These are phyloP conservation scores for Sceloporus undulatus DNA, from an alignment of 2,113 vertebrate genomes.

Conservation along the genomic window DNA sequence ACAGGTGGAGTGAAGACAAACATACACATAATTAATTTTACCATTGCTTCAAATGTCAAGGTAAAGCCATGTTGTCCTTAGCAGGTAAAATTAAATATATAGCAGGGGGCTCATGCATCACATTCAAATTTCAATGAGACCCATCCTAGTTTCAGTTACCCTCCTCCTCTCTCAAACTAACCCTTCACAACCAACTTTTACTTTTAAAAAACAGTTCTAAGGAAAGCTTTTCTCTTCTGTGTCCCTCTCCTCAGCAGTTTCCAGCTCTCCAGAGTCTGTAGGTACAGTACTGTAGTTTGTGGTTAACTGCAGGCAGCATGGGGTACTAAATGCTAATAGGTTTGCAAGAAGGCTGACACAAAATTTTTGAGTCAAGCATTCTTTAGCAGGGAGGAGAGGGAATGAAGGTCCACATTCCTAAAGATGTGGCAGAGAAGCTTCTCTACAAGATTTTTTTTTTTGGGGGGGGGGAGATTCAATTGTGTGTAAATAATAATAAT, in stretches of 20 bases:
- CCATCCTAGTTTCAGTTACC: background rate
- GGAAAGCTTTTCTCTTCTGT: background rate
- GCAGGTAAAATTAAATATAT: background rate
- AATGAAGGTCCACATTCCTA: slow-evolving; percentile 44
- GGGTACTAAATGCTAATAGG: background rate
- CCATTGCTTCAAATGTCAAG: too few relatives aligned
- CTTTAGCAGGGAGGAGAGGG: background rate
- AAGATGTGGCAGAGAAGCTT: slow-evolving; percentile 59
- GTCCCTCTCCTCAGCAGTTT: background rate
- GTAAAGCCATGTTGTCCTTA: background rate
- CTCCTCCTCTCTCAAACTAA: background rate
- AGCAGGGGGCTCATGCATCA: background rate
- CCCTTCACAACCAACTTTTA: background rate
- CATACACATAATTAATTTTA: background rate
- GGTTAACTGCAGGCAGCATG: background rate
- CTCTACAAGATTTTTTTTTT: slow-evolving; percentile 38
- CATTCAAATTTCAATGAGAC: too few relatives aligned
- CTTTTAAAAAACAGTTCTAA: background rate
- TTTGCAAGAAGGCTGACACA: background rate
- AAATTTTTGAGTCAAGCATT: background rate
- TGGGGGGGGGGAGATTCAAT: background rate
- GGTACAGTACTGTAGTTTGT: background rate
- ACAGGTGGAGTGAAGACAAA: too few relatives aligned
- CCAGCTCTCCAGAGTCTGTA: background rate
- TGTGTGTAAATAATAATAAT: too few relatives aligned